phyloP scores from a whole-genome alignment of 2,888 invertebrate species.

The Orchesella flavescens region DNA sequence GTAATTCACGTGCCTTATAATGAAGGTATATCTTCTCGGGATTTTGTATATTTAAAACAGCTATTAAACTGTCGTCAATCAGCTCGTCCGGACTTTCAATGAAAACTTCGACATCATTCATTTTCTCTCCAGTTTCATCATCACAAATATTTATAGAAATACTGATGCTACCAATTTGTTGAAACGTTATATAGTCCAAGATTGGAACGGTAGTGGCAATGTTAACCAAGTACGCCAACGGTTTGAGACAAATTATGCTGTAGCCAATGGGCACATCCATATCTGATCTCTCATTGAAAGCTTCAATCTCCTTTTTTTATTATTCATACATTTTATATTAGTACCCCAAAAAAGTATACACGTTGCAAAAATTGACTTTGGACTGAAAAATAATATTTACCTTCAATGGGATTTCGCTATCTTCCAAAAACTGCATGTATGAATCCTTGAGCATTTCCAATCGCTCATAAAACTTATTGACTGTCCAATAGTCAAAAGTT shows the following conservation, averaged over 20 bases:
- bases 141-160: conserved; percentile 35
- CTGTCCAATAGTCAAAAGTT: conserved; percentile 37
- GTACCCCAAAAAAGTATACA: background rate
- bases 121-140: conserved; percentile 39
- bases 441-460: conserved; percentile 39
- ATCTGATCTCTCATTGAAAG: conserved; percentile 49
- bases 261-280: conserved; percentile 57
- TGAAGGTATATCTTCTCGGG: conserved; percentile 23
- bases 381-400: too few relatives aligned
- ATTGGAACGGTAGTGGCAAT: conserved; percentile 48
- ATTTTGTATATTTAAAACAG: conserved; percentile 35
- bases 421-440: conserved; percentile 47
- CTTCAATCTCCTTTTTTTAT: conserved; percentile 38
- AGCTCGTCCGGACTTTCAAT: conserved; percentile 52
- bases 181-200: conserved; percentile 37
- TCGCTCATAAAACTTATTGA: conserved; percentile 28
- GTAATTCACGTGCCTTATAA: too few relatives aligned
- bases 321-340: background rate
- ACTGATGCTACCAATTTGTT: conserved; percentile 43
- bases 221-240: conserved; percentile 50
- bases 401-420: conserved; percentile 42
- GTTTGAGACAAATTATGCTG: conserved; percentile 47
- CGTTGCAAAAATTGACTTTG: too few relatives aligned
- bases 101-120: conserved; percentile 47
- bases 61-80: conserved; percentile 39